Evolutionary conservation across 2,113 vertebrate genomes (phyloP).

Genomic region (Leptocoma aspasia): DNA sequence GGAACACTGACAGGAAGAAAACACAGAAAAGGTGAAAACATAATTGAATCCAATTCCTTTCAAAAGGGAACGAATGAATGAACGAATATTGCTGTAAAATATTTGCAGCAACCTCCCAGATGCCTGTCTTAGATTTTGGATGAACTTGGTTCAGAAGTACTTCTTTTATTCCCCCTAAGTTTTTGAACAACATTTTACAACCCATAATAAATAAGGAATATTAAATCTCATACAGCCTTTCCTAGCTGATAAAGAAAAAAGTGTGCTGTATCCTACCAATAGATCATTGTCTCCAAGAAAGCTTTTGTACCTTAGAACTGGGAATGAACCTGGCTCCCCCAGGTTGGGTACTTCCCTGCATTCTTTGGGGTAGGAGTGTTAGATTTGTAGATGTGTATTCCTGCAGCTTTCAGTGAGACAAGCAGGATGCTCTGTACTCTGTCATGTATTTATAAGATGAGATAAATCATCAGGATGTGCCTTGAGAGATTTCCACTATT

Average conservation of each 20-base stretch:
- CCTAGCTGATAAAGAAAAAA: background rate
- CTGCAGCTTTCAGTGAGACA: background rate
- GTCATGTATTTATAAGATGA: background rate
- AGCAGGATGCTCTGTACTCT: background rate
- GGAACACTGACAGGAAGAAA: background rate
- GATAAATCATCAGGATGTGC: background rate
- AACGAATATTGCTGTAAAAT: background rate
- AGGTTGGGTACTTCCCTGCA: background rate
- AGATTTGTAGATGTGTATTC: background rate
- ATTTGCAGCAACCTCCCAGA: background rate
- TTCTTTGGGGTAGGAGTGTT: background rate
- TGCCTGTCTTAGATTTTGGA: background rate
- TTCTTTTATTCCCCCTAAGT: background rate
- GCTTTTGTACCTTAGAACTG: background rate
- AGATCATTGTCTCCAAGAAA: background rate
- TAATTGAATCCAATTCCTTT: background rate
- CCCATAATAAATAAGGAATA: constrained; percentile 25
- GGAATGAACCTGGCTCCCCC: background rate
- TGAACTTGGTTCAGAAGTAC: background rate
- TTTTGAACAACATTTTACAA: constrained; percentile 29
- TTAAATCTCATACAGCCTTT: background rate
- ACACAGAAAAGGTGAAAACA: background rate
- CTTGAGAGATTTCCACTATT: background rate
- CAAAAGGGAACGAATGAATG: background rate
- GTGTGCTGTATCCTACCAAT: background rate